Conservation (phyloP, 2,113 vertebrate species). For the Limnothrissa miodon region DNA sequence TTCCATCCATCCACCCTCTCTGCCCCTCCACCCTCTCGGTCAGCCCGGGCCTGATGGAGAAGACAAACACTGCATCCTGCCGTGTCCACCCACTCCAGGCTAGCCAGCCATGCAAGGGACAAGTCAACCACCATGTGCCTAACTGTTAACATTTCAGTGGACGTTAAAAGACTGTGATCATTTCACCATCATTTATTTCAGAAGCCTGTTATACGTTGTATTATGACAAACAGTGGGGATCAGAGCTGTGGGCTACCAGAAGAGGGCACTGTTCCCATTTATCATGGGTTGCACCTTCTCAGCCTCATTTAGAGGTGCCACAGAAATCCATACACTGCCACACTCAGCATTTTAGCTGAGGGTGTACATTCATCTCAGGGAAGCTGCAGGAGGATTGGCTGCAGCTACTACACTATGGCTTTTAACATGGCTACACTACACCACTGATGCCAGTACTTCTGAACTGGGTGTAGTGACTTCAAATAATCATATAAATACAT, state of each 20-base stretch:
- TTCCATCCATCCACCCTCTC: constrained; percentile 6
- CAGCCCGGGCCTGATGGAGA: neutral
- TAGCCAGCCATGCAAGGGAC: neutral
- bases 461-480: neutral
- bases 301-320: neutral
- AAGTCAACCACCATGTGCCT: neutral
- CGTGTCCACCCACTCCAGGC: neutral
- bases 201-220: neutral
- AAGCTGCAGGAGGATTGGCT: neutral
- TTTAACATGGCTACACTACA: neutral
- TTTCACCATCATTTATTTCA: neutral
- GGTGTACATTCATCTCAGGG: neutral
- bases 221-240: neutral
- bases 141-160: neutral
- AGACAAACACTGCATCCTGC: neutral
- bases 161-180: neutral
- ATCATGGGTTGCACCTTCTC: neutral
- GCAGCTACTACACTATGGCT: neutral
- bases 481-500: too few species aligned
- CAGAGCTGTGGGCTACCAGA: neutral
- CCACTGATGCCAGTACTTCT: neutral
- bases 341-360: constrained; percentile 11
- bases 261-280: constrained; percentile 15
- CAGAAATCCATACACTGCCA: neutral
- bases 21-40: neutral